Percentiles rank a stretch among this genome's conserved stretches.
Evolutionary conservation across 2,888 invertebrate genomes (phyloP).

Genomic region (Polydesmus complanatus): DNA sequence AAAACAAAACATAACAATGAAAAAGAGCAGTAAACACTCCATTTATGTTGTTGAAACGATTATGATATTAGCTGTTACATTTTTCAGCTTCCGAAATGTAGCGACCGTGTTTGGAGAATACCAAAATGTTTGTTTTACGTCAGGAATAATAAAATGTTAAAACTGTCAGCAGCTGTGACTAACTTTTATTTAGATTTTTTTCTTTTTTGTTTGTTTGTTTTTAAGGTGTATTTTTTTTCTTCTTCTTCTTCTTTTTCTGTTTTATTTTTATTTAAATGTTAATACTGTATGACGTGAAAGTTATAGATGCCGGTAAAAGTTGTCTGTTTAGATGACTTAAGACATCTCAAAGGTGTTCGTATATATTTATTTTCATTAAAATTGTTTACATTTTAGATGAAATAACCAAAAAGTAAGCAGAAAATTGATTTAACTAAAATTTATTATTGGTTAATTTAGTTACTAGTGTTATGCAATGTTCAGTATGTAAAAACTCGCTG

Average conservation of each 20-base stretch:
- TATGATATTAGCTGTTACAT: neutral
- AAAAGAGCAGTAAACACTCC: neutral
- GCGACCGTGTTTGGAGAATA: neutral
- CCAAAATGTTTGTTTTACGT: neutral
- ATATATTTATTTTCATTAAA: too few relatives aligned
- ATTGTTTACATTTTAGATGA: too few relatives aligned
- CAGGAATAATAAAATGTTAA: neutral
- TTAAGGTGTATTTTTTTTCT: neutral
- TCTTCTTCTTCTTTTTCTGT: neutral
- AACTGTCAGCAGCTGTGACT: neutral
- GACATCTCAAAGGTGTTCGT: too few relatives aligned
- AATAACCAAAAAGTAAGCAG: too few relatives aligned
- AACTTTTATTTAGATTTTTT: neutral
- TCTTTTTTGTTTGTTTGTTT: neutral
- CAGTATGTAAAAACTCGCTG: too few relatives aligned
- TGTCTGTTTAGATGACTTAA: too few relatives aligned
- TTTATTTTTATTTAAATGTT: neutral
- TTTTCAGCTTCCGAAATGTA: neutral
- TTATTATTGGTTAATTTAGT: too few relatives aligned
- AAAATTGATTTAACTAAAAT: too few relatives aligned
- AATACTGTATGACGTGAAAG: too few relatives aligned
- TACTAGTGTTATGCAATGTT: too few relatives aligned
- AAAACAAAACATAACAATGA: neutral
- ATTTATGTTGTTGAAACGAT: neutral
- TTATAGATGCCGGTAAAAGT: too few relatives aligned